A percentile compares a stretch with the other conserved stretches of the same genome.
These are phyloP conservation scores for Epicauta chinensis DNA, from an alignment of 1,140 invertebrate genomes.

Conservation along the genomic window DNA sequence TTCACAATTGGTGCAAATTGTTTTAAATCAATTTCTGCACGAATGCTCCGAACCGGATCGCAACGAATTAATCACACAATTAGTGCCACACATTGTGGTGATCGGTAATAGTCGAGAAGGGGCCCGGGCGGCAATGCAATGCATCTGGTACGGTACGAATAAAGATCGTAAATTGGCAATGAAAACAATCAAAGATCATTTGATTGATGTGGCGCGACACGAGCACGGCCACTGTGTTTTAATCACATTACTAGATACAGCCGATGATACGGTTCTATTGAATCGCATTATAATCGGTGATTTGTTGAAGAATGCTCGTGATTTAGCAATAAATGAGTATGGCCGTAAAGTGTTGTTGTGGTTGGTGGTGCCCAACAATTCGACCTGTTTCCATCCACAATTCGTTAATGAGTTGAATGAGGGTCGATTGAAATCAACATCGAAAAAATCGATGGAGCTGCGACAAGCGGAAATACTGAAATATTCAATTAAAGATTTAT, in stretches of 20 bases:
- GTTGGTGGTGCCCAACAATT: conserved; percentile 72
- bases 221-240: conserved; percentile 82
- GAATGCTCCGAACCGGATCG: conserved; percentile 61
- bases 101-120: conserved; percentile 82
- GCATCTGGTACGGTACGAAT: conserved; percentile 80
- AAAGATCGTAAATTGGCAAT: conserved; percentile 65
- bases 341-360: conserved; percentile 72
- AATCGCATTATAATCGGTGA: conserved; percentile 76
- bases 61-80: conserved; percentile 64
- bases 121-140: conserved; percentile 67
- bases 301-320: conserved; percentile 63
- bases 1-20: conserved; percentile 64
- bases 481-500: conserved; percentile 55
- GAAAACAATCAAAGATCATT: conserved; percentile 81
- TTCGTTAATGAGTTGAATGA: conserved; percentile 63
- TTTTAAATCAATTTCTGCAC: conserved; percentile 74
- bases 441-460: conserved; percentile 72
- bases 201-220: conserved; percentile 71
- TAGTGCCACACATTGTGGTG: conserved; percentile 64
- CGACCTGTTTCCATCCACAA: conserved; percentile 65
- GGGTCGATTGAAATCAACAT: conserved; percentile 63
- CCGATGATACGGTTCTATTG: conserved; percentile 88
- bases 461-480: conserved; percentile 69
- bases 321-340: conserved; percentile 65
- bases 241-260: conserved; percentile 77